A percentile compares a stretch with the other conserved stretches of the same genome.
phyloP scores from a whole-genome alignment of 2,888 invertebrate genomes.

The Onthophagus sagittarius region DNA sequence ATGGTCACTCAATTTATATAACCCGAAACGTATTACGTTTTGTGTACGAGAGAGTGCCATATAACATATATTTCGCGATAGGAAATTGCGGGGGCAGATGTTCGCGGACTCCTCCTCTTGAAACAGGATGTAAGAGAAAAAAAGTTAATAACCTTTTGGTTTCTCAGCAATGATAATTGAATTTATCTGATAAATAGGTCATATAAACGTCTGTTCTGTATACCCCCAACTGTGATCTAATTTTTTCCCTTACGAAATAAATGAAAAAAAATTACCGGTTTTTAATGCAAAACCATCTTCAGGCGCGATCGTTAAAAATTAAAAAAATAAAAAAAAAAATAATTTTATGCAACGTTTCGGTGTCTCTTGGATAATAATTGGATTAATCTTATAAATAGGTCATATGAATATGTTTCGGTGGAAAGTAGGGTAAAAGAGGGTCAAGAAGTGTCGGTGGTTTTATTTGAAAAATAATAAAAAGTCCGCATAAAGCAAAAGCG shows the following conservation, averaged over 20 bases:
- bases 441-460: neutral
- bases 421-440: neutral
- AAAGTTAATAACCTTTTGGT: neutral
- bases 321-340: neutral
- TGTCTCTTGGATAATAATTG: neutral
- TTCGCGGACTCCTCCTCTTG: neutral
- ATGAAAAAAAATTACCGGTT: no score
- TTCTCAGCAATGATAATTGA: neutral
- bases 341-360: neutral
- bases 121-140: neutral
- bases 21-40: neutral
- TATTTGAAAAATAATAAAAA: neutral
- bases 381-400: neutral
- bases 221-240: no score
- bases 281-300: no score
- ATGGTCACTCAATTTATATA: neutral
- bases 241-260: no score
- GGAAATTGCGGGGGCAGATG: neutral
- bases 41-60: neutral
- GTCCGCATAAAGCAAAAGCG: neutral
- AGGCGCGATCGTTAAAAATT: no score
- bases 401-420: neutral
- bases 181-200: neutral
- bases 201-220: neutral
- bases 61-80: neutral